These are phyloP conservation scores for Thunnus maccoyii DNA, from an alignment of 2,113 vertebrate species.

Conservation along the genomic window DNA sequence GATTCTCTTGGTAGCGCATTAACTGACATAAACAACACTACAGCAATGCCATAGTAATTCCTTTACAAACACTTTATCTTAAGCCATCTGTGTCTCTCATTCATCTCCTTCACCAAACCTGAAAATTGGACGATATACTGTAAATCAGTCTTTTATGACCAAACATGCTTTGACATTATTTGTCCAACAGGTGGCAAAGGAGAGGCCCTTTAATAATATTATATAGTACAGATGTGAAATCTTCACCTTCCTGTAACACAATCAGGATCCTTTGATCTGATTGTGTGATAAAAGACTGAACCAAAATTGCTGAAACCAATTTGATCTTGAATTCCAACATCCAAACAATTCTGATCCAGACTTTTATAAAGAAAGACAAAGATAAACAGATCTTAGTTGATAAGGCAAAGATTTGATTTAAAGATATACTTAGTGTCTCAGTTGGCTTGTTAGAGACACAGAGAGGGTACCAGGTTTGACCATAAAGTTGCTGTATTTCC, in stretches of 20 bases:
- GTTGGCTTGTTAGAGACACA: neutral
- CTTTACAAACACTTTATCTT: too few species aligned
- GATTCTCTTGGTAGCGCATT: neutral
- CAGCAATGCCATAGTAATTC: neutral
- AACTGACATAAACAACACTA: neutral
- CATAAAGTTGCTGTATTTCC: conserved; percentile 6
- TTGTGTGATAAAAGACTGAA: neutral
- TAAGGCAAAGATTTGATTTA: neutral
- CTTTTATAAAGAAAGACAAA: neutral
- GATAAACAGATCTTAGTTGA: neutral
- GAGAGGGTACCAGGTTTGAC: neutral
- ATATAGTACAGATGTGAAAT: neutral
- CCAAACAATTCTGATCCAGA: neutral
- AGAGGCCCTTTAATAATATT: neutral
- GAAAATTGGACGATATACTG: neutral
- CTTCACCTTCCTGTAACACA: neutral
- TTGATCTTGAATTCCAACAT: neutral
- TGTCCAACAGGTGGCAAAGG: conserved; percentile 44
- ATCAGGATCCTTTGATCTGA: neutral
- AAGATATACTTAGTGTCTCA: neutral
- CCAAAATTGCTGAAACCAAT: neutral
- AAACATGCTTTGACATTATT: conserved; percentile 16
- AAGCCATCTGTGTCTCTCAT: too few species aligned
- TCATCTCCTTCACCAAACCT: neutral
- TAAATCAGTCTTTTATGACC: neutral